Evolutionary conservation across 2,888 invertebrate genomes (phyloP).

Genomic region (Linhomoeus sp.): DNA sequence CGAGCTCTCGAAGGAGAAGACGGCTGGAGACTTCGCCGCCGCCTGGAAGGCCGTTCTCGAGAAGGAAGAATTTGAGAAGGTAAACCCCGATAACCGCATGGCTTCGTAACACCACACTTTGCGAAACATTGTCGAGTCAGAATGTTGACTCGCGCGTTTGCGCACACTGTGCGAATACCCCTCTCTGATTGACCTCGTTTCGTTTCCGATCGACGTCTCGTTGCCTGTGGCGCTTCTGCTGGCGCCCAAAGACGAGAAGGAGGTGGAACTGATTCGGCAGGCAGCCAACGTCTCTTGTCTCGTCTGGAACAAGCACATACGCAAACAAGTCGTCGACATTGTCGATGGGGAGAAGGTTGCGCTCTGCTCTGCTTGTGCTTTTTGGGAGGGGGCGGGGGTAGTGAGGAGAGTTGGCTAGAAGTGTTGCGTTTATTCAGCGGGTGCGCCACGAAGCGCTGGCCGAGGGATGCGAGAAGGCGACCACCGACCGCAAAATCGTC

Average conservation of each 20-base stretch:
- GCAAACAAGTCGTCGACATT: slow-evolving; percentile 93
- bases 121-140: too few species aligned
- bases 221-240: slow-evolving; percentile 62
- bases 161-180: too few species aligned
- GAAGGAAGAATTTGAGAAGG: slow-evolving; percentile 55
- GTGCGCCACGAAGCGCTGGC: slow-evolving; percentile 83
- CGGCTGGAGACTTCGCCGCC: slow-evolving; percentile 76
- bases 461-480: slow-evolving; percentile 76
- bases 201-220: slow-evolving; percentile 47
- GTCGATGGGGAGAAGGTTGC: slow-evolving; percentile 66
- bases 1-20: slow-evolving; percentile 75
- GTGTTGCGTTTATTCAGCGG: slow-evolving; percentile 45
- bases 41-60: slow-evolving; percentile 63
- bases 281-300: slow-evolving; percentile 79
- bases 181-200: too few species aligned
- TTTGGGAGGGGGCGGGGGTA: background rate
- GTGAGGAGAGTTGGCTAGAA: background rate
- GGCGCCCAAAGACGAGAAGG: slow-evolving; percentile 81
- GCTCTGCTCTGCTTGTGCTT: background rate
- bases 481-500: slow-evolving; percentile 87
- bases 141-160: too few species aligned
- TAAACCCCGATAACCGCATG: slow-evolving; percentile 18
- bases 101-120: too few species aligned
- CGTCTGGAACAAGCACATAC: slow-evolving; percentile 70
- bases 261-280: slow-evolving; percentile 68